A percentile compares a stretch with the other conserved stretches of the same genome.
Evolutionary conservation across 2,888 invertebrate species (phyloP).

Genomic region (Tachystola acroxantha): DNA sequence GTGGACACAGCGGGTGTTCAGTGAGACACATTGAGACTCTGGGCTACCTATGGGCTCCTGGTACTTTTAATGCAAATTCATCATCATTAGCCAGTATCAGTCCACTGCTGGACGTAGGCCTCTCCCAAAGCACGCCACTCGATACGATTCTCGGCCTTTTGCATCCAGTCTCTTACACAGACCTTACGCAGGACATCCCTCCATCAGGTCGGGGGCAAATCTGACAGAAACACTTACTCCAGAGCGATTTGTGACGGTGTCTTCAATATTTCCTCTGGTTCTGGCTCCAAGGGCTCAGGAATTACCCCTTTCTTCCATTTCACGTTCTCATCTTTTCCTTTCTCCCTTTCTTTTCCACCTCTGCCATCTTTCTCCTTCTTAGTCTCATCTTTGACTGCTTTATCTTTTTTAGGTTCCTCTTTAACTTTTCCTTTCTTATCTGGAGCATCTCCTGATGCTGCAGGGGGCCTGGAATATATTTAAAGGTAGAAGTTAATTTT

Average conservation of each 20-base stretch:
- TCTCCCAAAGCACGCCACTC: too few species aligned
- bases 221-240: constrained; percentile 4
- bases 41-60: too few species aligned
- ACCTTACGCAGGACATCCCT: too few species aligned
- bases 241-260: constrained; percentile 38
- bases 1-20: too few species aligned
- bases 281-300: constrained; percentile 19
- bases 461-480: neutral
- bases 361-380: neutral
- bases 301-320: constrained; percentile 13
- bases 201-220: too few species aligned
- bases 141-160: too few species aligned
- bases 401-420: neutral
- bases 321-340: neutral
- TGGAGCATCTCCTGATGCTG: neutral
- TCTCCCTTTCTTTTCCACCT: neutral
- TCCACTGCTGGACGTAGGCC: too few species aligned
- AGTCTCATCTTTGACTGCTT: neutral
- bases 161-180: too few species aligned
- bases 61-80: too few species aligned
- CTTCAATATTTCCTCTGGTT: constrained; percentile 33
- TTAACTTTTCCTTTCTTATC: neutral
- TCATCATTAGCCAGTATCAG: too few species aligned
- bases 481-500: too few species aligned
- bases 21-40: too few species aligned